Conservation (phyloP, 2,113 vertebrate species). For the Mastomys natalensis region DNA sequence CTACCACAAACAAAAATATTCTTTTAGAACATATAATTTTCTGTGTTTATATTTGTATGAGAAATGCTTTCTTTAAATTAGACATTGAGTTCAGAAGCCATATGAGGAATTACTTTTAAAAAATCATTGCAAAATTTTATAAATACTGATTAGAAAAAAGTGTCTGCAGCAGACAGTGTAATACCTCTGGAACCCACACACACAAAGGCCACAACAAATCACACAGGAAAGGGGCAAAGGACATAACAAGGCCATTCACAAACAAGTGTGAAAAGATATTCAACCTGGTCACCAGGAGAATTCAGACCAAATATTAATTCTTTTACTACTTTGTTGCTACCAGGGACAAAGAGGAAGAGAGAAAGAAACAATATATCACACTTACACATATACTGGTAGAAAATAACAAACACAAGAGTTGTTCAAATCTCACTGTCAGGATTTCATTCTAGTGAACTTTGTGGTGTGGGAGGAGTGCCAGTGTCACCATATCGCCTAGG, state of each 20-base stretch:
- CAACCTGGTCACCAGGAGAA: constrained; percentile 32
- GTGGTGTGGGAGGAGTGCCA: not conserved
- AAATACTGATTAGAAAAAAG: constrained; percentile 1
- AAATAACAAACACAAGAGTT: not conserved
- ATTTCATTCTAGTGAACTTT: not conserved
- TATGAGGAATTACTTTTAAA: constrained; percentile 32
- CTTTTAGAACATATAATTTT: constrained; percentile 48
- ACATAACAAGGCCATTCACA: constrained; percentile 18
- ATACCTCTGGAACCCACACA: not conserved
- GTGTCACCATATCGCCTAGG: not conserved
- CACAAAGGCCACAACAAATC: constrained; percentile 19
- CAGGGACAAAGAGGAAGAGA: not conserved
- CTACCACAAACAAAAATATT: constrained; percentile 82
- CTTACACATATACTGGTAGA: not conserved
- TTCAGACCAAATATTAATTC: not conserved
- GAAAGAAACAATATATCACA: not conserved
- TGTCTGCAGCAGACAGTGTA: not conserved
- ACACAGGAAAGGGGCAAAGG: constrained; percentile 11
- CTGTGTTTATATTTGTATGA: constrained; percentile 24
- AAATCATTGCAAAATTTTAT: constrained; percentile 14
- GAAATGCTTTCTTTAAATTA: constrained; percentile 24
- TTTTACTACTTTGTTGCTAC: not conserved
- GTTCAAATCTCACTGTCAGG: constrained; percentile 8
- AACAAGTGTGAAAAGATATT: constrained; percentile 15
- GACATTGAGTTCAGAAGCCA: not conserved